Conservation (phyloP, 2,797 vertebrate genomes). For the Crypturellus tataupa region DNA sequence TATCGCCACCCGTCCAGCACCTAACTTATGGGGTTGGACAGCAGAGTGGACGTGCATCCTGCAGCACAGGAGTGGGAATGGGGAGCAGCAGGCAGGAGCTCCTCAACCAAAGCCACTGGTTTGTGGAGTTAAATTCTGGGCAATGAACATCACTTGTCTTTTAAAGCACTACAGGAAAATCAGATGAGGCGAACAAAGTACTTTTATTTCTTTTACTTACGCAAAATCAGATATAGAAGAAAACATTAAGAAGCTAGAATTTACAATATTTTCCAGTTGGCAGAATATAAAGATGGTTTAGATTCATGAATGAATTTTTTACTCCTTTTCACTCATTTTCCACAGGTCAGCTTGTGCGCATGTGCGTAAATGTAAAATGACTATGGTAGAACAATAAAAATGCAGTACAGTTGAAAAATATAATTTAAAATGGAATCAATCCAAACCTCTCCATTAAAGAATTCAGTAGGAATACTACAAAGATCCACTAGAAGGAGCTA, state of each 20-base stretch:
- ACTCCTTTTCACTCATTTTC: not conserved
- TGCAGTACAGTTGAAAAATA: not conserved
- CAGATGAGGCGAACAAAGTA: not conserved
- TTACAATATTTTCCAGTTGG: not conserved
- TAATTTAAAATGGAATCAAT: not conserved
- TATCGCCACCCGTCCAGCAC: not conserved
- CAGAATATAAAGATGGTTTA: not conserved
- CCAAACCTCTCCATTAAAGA: not conserved
- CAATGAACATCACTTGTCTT: not conserved
- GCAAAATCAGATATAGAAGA: not conserved
- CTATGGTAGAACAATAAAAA: not conserved
- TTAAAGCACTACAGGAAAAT: not conserved
- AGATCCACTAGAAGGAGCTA: constrained; percentile 58
- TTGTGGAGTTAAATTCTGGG: not conserved
- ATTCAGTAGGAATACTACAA: not conserved
- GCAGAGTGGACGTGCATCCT: not conserved
- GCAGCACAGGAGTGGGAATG: not conserved
- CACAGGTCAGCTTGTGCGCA: not conserved
- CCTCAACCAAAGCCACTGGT: not conserved
- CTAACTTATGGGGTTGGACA: not conserved
- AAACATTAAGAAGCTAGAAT: not conserved
- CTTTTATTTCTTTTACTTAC: too few species aligned
- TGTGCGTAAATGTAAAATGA: not conserved
- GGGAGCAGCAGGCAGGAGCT: not conserved
- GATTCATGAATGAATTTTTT: not conserved